These are phyloP conservation scores for Homarus americanus DNA, from an alignment of 1,140 invertebrate genomes.

Conservation along the genomic window DNA sequence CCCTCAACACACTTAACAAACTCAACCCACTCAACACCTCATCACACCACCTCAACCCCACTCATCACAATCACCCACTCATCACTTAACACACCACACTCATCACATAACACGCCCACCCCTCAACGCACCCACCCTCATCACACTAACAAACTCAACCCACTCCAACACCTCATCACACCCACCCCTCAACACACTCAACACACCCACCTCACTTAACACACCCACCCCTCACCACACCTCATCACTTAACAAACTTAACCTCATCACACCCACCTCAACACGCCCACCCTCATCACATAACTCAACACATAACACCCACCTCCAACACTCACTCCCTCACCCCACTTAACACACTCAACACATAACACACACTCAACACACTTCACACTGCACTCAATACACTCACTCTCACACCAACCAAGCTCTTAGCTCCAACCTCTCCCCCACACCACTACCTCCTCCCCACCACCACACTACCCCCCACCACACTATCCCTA, in stretches of 20 bases:
- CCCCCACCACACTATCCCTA: neutral
- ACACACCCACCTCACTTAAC: neutral
- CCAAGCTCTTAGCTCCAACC: neutral
- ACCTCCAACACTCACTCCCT: too few species aligned
- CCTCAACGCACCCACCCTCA: neutral
- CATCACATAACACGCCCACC: too few species aligned
- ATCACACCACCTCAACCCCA: too few species aligned
- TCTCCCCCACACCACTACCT: neutral
- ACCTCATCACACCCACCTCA: neutral
- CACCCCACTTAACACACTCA: neutral
- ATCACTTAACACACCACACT: too few species aligned
- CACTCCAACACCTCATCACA: too few species aligned
- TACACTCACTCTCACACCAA: neutral
- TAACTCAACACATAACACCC: too few species aligned
- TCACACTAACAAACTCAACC: neutral
- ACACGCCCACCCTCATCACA: neutral
- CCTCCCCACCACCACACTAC: neutral
- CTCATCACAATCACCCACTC: neutral
- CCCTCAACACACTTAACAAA: too few species aligned
- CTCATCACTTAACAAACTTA: too few species aligned
- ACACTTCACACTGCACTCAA: too few species aligned
- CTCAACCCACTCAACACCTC: too few species aligned
- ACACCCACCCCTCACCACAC: neutral
- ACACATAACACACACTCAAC: too few species aligned
- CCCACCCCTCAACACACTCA: neutral